Conservation (phyloP, 2,797 vertebrate species). For the Coluber constrictor region DNA sequence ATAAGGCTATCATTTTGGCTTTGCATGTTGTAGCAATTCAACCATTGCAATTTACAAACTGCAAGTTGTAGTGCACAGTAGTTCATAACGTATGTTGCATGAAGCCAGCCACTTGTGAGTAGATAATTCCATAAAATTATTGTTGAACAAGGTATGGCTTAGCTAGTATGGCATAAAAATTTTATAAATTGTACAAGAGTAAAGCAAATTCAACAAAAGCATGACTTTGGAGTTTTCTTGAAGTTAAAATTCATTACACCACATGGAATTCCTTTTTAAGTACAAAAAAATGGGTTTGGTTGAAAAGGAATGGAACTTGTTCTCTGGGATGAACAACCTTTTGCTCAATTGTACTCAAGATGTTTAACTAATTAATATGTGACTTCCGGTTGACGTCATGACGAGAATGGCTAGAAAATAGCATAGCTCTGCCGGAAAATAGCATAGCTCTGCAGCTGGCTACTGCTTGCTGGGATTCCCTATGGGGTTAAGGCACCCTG, state of each 20-base stretch:
- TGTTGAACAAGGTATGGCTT: not conserved
- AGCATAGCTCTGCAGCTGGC: too few relatives aligned
- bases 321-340: not conserved
- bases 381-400: too few relatives aligned
- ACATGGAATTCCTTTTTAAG: not conserved
- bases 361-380: not conserved
- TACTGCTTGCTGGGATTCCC: too few relatives aligned
- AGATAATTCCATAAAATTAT: not conserved
- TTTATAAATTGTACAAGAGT: not conserved
- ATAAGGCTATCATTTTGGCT: not conserved
- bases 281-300: not conserved
- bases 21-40: not conserved
- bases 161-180: not conserved
- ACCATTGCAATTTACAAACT: not conserved
- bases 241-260: not conserved
- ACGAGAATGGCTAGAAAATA: too few relatives aligned
- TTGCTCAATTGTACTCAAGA: not conserved
- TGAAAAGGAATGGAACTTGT: not conserved
- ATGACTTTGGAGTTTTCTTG: not conserved
- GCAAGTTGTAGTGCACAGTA: not conserved
- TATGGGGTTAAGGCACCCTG: too few relatives aligned
- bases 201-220: not conserved
- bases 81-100: not conserved
- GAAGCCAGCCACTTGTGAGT: not conserved
- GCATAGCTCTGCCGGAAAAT: too few relatives aligned